Base-by-base conservation (phyloP, 1,140 invertebrate genomes). In the Heliconius eleuchia region DNA sequence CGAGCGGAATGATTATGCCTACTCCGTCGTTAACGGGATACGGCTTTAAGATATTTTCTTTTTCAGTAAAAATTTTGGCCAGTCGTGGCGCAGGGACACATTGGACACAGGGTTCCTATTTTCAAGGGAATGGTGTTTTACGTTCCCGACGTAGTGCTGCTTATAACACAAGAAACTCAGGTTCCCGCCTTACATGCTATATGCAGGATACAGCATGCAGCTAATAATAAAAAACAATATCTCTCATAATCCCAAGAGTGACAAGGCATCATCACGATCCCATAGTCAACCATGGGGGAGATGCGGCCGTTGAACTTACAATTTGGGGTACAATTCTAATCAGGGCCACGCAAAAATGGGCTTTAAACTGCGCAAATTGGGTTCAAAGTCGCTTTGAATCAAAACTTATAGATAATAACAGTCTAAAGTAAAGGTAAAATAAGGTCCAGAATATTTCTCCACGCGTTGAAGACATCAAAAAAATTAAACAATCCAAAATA, bases 241-340 rank as follows among this genome's bases (percentile, higher is more conserved):
- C 55, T 60, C 8, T 23, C 42, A 46, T 16, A 46, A 16, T 46
- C n/a, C n/a, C 55, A 66, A 66, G 27, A 66, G 60, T 66, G 60
- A 30, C 19, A 30, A 30, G 30, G n/a, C 27, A 30, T 23, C 60
- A 66, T n/a, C 23, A 66, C 23, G 23, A 75, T 75, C 74, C 74
- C 74, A 39, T 75, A 30, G 60, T 30, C 60, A 66, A 60, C 74
- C 27, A 46, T 71, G 34, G 46, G 73, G 74, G 76, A 60, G 76
- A 78, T 55, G 71, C 6, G 76, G 66, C 55, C 76, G 37, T 39
- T 71, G 76, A 77, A 78, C 76, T 66, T 71, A 13, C 11, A 13
- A 73, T 78, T 78, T 72, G 71, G 76, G 76, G 76, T 78, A 78
- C 50, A 78, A 78, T 19, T 60, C 34, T 78, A 78, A 78, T 78